Evolutionary conservation across 2,888 invertebrate genomes (phyloP), one percentile per base, ranked within the genome.

Genomic region (Crematogaster levior): DNA sequence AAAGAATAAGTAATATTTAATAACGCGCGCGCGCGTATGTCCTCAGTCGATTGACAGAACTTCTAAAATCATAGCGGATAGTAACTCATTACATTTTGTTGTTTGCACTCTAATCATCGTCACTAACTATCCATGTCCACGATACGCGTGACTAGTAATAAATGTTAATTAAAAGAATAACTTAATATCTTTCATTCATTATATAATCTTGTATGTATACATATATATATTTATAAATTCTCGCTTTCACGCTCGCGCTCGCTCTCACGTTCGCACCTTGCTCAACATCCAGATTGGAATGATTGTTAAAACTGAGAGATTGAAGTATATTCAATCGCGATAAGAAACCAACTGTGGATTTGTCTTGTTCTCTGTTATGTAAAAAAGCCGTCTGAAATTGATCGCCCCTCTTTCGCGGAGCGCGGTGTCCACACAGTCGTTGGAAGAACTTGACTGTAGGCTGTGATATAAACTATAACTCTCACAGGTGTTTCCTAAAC

Each of bases 61-160:
- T 84, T 89, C 80, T 86, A 91, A 92, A 90, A 90, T 89, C 80
- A 88, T 83, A 85, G 53, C 58, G 79, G 83, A 66, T 85, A 90
- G 83, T 74, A 77, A 73, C 24, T 60, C 15, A 12, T 43, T 60
- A 72, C 63, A 84, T 77, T 61, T 73, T 27, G 74, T 63, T 74
- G 73, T 85, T 86, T 60, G 60, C 82, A 68, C 34, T 34, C 53
- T 82, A 72, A 84, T 84, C 63, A 56, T 73, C 72, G 83, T 85
- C 70, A 77, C 53, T 79, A 75, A 81, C 85, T 86, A 85, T 82
- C 84, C 84, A 86, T 90, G 90, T 91, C 89, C 91, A 92, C 90
- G 73, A 91, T 90, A 87, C 80, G 65, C 91, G 91, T 93, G 93
- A 93, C 93, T 93, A 93, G 93, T 90, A 91, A 91, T 92, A 93